Evolutionary conservation across 1,140 invertebrate species (phyloP), one percentile per base, ranked within the genome.

Genomic region (Latrodectus geometricus): DNA sequence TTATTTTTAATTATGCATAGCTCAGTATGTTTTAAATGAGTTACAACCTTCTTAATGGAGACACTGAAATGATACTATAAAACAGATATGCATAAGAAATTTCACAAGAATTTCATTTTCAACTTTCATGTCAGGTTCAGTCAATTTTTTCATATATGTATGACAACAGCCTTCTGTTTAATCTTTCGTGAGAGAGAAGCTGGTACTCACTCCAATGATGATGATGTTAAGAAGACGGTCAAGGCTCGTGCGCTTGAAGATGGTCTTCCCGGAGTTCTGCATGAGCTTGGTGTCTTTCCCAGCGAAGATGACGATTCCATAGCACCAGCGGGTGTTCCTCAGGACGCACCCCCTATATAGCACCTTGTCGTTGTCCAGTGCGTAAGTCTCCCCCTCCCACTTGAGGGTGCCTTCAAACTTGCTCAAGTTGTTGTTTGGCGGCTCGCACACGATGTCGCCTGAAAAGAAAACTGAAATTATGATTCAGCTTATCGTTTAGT

Each of bases 261-360:
- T 98, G 50, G 97, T 98, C 92, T 99, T 99, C 86, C 99, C 99
- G 90, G 96, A 98, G 93, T 99, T 99, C 94, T 99, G 98, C 98
- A 99, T 99, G 61, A 99, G 93, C 92, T 99, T 99, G 77, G 98
- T 99, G 92, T 99, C 99, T 92, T 97, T 96, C 89, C 98, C 97
- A 89, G 97, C 97, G 93, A 99, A 99, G 90, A 99, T 94, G 69
- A 99, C 97, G 70, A 98, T 94, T 87, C 97, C 97, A 91, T 98
- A 99, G 93, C 97, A 99, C 97, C 97, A 99, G 90, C 96, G 94
- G 2, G 97, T 99, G 91, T 99, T 99, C 74, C 97, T 92, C 20
- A 99, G 92, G 68, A 98, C 95, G 91, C 97, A 99, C 65, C 97
- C 97, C 70, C 97, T 93, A 88, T 99, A 92, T 76, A 99, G 94